These are phyloP conservation scores for Hydrozoanthus gracilis DNA, from an alignment of 92 coral and sea anemone species.

Conservation along the genomic window DNA sequence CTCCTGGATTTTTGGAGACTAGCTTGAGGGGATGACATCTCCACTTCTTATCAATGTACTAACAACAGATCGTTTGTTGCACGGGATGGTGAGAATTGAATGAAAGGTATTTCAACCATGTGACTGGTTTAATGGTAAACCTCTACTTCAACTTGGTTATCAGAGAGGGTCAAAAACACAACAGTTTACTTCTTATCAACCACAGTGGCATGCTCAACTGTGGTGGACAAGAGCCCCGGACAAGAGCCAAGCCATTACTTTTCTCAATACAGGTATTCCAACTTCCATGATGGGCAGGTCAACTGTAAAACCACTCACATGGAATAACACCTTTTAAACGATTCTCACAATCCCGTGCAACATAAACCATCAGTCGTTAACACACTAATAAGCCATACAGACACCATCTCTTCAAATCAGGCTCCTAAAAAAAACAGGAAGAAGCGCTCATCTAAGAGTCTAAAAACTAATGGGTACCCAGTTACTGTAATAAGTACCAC, in stretches of 20 bases:
- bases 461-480: not conserved
- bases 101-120: not conserved
- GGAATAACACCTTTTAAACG: no score
- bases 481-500: not conserved
- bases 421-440: not conserved
- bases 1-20: not conserved
- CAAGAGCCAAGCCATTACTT: no score
- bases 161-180: not conserved
- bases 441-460: not conserved
- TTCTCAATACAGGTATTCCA: not conserved
- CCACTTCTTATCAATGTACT: not conserved
- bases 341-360: no score
- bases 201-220: no score
- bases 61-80: not conserved
- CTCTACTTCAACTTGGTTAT: not conserved
- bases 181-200: no score
- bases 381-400: not conserved
- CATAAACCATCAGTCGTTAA: no score
- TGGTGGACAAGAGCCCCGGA: no score
- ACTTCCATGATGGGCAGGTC: not conserved
- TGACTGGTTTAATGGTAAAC: no score
- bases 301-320: no score
- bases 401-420: not conserved
- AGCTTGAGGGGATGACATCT: not conserved
- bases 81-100: no score